phyloP scores from a whole-genome alignment of 2,113 vertebrate species.

The Caloenas nicobarica region DNA sequence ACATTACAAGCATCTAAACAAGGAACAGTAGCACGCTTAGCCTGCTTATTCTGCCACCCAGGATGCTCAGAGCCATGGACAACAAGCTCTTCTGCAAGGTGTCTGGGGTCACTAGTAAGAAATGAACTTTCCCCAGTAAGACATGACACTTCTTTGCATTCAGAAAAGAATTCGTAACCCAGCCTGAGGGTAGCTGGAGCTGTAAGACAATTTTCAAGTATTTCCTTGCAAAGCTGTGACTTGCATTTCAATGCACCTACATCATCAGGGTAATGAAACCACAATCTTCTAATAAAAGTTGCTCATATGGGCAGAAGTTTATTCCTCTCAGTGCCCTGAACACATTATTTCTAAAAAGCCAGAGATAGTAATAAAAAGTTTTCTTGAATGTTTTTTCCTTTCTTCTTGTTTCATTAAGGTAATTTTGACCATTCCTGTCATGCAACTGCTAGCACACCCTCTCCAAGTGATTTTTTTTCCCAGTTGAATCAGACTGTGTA shows the following conservation, averaged over 20 bases:
- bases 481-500: not conserved
- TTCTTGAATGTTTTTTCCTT: not conserved
- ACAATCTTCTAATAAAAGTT: not conserved
- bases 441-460: not conserved
- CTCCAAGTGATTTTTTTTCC: not conserved
- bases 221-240: not conserved
- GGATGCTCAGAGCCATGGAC: not conserved
- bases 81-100: not conserved
- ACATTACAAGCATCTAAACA: not conserved
- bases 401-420: not conserved
- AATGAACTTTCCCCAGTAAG: not conserved
- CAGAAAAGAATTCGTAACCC: not conserved
- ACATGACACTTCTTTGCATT: not conserved
- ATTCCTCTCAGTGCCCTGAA: not conserved
- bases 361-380: not conserved
- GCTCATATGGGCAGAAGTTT: not conserved
- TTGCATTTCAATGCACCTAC: not conserved
- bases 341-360: not conserved
- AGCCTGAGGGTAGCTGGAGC: not conserved
- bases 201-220: not conserved
- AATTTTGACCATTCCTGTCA: not conserved
- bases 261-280: not conserved
- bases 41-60: not conserved
- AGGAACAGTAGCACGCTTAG: not conserved
- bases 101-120: not conserved